phyloP scores from a whole-genome alignment of 2,797 vertebrate species.

The Agapornis canus region DNA sequence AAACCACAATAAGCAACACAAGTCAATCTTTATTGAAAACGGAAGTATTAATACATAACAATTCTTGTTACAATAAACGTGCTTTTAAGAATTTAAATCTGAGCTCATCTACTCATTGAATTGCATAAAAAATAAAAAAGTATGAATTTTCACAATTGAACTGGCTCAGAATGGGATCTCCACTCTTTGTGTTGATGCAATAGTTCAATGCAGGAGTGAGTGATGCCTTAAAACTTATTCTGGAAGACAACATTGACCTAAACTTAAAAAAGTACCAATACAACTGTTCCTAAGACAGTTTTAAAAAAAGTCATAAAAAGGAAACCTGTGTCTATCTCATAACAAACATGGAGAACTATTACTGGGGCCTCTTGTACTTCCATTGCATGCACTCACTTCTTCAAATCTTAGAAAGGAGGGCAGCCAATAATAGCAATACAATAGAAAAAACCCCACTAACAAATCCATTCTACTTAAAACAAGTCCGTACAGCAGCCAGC shows the following conservation, averaged over 20 bases:
- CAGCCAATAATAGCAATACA: slow-evolving; percentile 76
- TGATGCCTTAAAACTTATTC: slow-evolving; percentile 77
- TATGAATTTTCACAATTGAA: slow-evolving; percentile 81
- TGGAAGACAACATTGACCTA: slow-evolving; percentile 84
- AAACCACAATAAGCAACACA: slow-evolving; percentile 78
- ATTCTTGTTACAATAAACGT: slow-evolving; percentile 85
- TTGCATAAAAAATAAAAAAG: slow-evolving; percentile 84
- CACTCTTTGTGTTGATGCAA: slow-evolving; percentile 72
- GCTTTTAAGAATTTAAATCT: slow-evolving; percentile 84
- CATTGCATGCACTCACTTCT: slow-evolving; percentile 74
- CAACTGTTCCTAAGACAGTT: slow-evolving; percentile 75
- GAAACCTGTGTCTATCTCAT: slow-evolving; percentile 73
- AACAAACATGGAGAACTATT: slow-evolving; percentile 75
- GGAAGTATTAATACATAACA: slow-evolving; percentile 87
- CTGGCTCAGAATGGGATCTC: slow-evolving; percentile 80
- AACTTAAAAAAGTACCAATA: slow-evolving; percentile 81
- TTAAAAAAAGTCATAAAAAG: slow-evolving; percentile 69
- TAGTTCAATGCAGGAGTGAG: slow-evolving; percentile 76
- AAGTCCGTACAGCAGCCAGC: slow-evolving; percentile 76
- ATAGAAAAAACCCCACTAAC: slow-evolving; percentile 61
- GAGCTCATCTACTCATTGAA: slow-evolving; percentile 82
- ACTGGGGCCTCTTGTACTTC: slow-evolving; percentile 75
- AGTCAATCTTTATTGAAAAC: slow-evolving; percentile 89
- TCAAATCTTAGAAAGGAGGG: slow-evolving; percentile 67
- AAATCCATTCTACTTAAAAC: slow-evolving; percentile 76